Evolutionary conservation across 2,888 invertebrate genomes (phyloP).

Genomic region (Glaucopsyche alexis): DNA sequence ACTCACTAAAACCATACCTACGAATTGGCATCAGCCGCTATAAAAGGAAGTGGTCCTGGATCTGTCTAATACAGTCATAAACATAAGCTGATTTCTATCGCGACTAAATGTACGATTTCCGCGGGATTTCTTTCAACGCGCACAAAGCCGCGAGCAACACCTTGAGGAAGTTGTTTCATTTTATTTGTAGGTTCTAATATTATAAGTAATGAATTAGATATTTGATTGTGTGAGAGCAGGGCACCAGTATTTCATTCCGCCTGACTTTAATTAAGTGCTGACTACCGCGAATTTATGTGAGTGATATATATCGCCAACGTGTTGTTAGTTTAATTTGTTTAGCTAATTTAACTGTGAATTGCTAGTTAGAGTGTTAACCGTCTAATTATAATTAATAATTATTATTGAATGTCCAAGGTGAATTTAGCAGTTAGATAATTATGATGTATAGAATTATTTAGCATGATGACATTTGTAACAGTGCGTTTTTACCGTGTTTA

Average conservation of each 20-base stretch:
- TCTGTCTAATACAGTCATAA: too few species aligned
- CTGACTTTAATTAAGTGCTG: constrained; percentile 19
- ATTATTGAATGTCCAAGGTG: background rate
- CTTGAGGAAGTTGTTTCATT: too few species aligned
- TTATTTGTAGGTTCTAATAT: background rate
- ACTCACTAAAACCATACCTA: too few species aligned
- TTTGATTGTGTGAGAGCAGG: constrained; percentile 5
- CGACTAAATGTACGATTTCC: too few species aligned
- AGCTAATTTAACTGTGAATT: constrained; percentile 19
- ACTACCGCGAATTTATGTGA: constrained; percentile 10
- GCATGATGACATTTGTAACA: too few species aligned
- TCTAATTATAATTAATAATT: background rate
- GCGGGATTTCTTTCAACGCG: too few species aligned
- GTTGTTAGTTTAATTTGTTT: constrained; percentile 27
- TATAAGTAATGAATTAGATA: background rate
- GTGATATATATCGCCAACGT: constrained; percentile 16
- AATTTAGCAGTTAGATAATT: background rate
- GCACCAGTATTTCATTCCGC: background rate
- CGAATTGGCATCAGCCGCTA: too few species aligned
- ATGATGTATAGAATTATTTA: background rate
- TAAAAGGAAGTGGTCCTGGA: too few species aligned
- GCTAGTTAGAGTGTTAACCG: background rate
- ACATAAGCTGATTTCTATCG: too few species aligned
- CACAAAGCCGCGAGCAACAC: too few species aligned
- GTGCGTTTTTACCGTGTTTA: too few species aligned